phyloP scores from a whole-genome alignment of 2,797 vertebrate genomes.

The Anomalospiza imberbis region DNA sequence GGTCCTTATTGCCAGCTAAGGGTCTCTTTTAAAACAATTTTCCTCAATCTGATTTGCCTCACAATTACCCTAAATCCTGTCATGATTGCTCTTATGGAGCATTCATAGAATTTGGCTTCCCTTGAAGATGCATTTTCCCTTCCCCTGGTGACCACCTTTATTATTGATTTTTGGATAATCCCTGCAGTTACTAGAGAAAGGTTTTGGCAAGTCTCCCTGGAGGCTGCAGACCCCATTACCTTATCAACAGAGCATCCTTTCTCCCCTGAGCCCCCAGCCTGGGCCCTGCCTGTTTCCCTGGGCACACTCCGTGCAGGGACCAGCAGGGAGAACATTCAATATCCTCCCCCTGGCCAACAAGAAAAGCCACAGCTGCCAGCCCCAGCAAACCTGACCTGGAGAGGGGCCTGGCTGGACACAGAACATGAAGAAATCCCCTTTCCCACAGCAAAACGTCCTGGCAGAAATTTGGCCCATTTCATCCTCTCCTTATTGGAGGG shows the following conservation, averaged over 20 bases:
- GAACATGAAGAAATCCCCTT: not conserved
- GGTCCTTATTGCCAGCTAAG: not conserved
- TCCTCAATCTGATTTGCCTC: slow-evolving; percentile 33
- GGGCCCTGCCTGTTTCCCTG: not conserved
- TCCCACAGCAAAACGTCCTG: not conserved
- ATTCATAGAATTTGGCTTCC: slow-evolving; percentile 30
- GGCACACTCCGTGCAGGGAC: not conserved
- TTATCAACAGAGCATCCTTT: slow-evolving; percentile 29
- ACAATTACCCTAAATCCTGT: slow-evolving; percentile 38
- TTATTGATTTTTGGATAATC: slow-evolving; percentile 38
- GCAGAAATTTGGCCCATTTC: not conserved
- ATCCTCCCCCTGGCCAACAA: not conserved
- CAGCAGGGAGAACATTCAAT: not conserved
- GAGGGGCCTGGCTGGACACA: not conserved
- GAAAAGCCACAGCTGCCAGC: slow-evolving; percentile 27
- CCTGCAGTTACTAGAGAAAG: not conserved
- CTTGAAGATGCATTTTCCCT: not conserved
- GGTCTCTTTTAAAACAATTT: slow-evolving; percentile 25
- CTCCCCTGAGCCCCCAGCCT: not conserved
- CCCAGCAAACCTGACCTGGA: not conserved
- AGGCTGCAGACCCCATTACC: slow-evolving; percentile 6
- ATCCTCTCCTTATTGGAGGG: not conserved
- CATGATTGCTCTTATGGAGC: not conserved
- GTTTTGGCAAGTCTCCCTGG: slow-evolving; percentile 27
- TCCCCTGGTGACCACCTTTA: not conserved